Percentiles rank a stretch among this genome's conserved stretches.
These are phyloP conservation scores for Liposcelis brunnea DNA, from an alignment of 2,888 invertebrate genomes.

Conservation along the genomic window DNA sequence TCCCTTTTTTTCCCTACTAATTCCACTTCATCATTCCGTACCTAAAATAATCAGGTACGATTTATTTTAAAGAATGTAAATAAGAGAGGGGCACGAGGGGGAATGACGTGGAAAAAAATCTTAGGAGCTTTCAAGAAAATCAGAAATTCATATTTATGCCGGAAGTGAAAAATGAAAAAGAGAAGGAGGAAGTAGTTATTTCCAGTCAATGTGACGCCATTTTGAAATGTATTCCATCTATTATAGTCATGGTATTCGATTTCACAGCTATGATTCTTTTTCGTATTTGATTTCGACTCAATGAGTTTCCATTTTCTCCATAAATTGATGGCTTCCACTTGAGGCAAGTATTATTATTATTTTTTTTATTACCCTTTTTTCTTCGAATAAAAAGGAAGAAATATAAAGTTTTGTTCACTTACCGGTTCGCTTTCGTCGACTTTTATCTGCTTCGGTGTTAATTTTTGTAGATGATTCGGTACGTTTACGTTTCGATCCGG, in stretches of 20 bases:
- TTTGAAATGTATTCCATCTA: slow-evolving; percentile 5
- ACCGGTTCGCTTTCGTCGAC: slow-evolving; percentile 29
- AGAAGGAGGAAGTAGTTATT: slow-evolving; percentile 7
- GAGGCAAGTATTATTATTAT: not conserved
- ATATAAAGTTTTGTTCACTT: slow-evolving; percentile 18
- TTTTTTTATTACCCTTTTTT: slow-evolving; percentile 3
- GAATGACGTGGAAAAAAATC: not conserved
- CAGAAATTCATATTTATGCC: slow-evolving; percentile 4
- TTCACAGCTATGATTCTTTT: slow-evolving; percentile 9
- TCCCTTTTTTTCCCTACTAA: too few species aligned
- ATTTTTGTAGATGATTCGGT: slow-evolving; percentile 54
- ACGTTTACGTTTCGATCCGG: slow-evolving; percentile 19
- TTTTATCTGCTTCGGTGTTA: slow-evolving; percentile 35
- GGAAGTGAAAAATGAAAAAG: slow-evolving; percentile 2
- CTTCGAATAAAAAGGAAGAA: slow-evolving; percentile 6
- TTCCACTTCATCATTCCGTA: too few species aligned
- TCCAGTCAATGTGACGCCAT: slow-evolving; percentile 8
- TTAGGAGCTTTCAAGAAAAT: not conserved
- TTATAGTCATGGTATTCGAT: slow-evolving; percentile 7
- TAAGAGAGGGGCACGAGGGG: not conserved
- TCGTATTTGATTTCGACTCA: slow-evolving; percentile 8
- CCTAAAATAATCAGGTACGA: too few species aligned
- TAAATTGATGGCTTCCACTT: slow-evolving; percentile 9
- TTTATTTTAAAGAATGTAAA: too few species aligned
- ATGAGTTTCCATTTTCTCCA: slow-evolving; percentile 6